Evolutionary conservation across 2,113 vertebrate species (phyloP).

Genomic region (Pardalotus punctatus): DNA sequence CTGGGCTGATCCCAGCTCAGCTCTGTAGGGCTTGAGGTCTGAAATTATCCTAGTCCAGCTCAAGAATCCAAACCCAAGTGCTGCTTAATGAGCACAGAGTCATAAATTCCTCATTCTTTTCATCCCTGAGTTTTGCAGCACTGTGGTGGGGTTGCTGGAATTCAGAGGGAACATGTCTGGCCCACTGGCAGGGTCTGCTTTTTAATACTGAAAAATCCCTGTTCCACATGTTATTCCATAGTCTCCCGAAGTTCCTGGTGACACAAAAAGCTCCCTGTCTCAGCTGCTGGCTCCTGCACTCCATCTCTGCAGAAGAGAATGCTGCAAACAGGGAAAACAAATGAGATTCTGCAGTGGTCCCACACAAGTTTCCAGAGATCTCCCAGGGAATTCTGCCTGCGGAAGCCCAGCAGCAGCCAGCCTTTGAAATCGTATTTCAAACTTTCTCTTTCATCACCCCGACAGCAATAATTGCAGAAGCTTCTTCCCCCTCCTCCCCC

Average conservation of each 20-base stretch:
- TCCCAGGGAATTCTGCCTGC: conserved; percentile 16
- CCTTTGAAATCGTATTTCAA: neutral
- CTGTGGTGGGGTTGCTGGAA: neutral
- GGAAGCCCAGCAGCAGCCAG: conserved; percentile 40
- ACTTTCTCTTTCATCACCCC: conserved; percentile 21
- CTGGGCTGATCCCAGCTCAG: neutral
- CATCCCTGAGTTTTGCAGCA: neutral
- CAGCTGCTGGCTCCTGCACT: neutral
- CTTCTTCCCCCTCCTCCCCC: neutral
- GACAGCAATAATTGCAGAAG: neutral
- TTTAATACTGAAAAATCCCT: neutral
- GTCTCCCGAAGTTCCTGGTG: neutral
- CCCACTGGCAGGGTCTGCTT: neutral
- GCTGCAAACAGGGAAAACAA: neutral
- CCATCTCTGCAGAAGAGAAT: neutral
- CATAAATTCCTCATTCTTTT: neutral
- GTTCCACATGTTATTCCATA: rapidly evolving
- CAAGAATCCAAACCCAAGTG: neutral
- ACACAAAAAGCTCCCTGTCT: neutral
- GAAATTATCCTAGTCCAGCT: neutral
- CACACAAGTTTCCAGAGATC: neutral
- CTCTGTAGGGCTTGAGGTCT: neutral
- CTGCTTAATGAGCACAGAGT: neutral
- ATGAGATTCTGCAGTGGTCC: conserved; percentile 26
- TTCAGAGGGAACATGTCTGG: neutral